Evolutionary conservation across 2,113 vertebrate genomes (phyloP).

Genomic region (Oxyruncus cristatus): DNA sequence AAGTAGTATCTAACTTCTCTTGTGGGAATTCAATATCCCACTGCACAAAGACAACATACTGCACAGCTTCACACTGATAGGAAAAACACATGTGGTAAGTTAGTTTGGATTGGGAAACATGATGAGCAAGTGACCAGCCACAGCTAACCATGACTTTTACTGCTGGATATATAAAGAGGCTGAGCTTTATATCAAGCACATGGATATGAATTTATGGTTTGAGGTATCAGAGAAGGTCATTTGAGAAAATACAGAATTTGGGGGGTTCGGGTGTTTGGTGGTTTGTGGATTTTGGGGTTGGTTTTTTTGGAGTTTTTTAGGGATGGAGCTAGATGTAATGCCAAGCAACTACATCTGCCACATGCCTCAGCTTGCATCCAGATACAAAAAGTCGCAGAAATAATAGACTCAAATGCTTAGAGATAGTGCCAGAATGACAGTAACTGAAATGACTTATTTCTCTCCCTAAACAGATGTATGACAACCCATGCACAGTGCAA

Average conservation of each 20-base stretch:
- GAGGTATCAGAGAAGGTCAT: not conserved
- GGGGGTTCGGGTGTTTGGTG: fast-evolving
- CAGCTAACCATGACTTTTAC: not conserved
- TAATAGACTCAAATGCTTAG: not conserved
- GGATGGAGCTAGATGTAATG: too few species aligned
- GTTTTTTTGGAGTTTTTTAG: not conserved
- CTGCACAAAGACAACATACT: not conserved
- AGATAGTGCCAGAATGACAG: not conserved
- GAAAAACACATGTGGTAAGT: not conserved
- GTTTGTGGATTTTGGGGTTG: not conserved
- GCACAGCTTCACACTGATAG: not conserved
- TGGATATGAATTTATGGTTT: not conserved
- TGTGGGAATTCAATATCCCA: not conserved
- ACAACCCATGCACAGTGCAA: not conserved
- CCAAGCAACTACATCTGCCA: too few species aligned
- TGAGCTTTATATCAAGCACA: not conserved
- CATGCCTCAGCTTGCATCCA: not conserved
- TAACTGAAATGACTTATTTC: not conserved
- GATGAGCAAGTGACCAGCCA: not conserved
- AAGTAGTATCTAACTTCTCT: not conserved
- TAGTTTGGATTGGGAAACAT: not conserved
- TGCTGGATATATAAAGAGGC: not conserved
- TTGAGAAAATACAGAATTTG: not conserved
- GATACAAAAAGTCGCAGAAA: not conserved
- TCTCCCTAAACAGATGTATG: not conserved